Base-by-base conservation (phyloP, 2,113 vertebrate genomes). In the Ammospiza caudacuta region DNA sequence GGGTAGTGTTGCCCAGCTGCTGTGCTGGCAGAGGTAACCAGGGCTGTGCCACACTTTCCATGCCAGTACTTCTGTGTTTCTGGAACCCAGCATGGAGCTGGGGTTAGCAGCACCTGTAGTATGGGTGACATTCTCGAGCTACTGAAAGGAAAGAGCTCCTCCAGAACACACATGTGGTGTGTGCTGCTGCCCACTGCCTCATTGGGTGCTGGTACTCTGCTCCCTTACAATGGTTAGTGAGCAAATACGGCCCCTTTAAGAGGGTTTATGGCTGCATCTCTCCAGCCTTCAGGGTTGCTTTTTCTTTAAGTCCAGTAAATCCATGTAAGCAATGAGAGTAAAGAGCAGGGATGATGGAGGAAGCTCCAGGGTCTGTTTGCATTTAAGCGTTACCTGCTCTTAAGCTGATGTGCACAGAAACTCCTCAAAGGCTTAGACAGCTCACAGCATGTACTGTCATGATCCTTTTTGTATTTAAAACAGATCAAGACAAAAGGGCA, bases 111-210 rank as follows among this genome's bases (percentile, higher is more conserved):
- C 20, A n/a, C 55, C 78, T 37, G 24, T 35, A 37, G 0, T 4
- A 15, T 29, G 17, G 4, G 13, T n/a, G 59, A n/a, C 59, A 11
- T 19, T 57, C 25, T 51, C 22, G 39, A 24, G 59, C 31, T 4
- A 2, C 49, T 17, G 46, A n/a, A 13, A 61, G 57, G 29, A 62
- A 58, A 15, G 47, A 16, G 49, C 76, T 88, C 8, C 47, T 39
- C 44, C 27, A 44, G 58, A 61, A 13, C 1, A 1, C 46, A 7
- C 4, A 0, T 0, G 0, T 25, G 58, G 17, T 5, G 7, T 1
- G 6, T 41, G 5, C 3, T 54, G 77, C 9, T 63, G n/a, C 35
- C 68, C 44, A 1, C 17, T 33, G 74, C 54, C 33, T 35, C 21
- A n/a, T 15, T 23, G 37, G 47, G 28, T 64, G 49, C 20, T 7